phyloP scores from a whole-genome alignment of 1,140 invertebrate species.

The Tetragonula clypearis region DNA sequence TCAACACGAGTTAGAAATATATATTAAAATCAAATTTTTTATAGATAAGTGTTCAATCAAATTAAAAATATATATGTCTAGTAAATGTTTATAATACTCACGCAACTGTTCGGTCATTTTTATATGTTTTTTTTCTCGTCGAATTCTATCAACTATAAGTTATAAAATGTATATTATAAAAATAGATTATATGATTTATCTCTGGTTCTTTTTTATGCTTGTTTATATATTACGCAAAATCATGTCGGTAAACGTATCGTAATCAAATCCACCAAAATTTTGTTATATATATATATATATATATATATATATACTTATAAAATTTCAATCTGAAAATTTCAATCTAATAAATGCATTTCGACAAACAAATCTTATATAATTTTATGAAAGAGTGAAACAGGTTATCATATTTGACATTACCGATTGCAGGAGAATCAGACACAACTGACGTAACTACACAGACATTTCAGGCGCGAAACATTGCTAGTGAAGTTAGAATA shows the following conservation, averaged over 20 bases:
- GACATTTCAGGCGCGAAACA: neutral
- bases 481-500: neutral
- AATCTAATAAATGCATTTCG: neutral
- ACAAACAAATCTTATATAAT: neutral
- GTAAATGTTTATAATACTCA: constrained; percentile 41
- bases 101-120: constrained; percentile 58
- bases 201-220: constrained; percentile 18
- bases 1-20: neutral
- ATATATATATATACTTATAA: neutral
- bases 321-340: neutral
- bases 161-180: constrained; percentile 42
- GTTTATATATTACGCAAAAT: constrained; percentile 42
- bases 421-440: neutral
- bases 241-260: constrained; percentile 43
- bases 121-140: neutral
- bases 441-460: neutral
- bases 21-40: neutral
- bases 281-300: neutral
- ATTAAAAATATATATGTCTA: neutral
- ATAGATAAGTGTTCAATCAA: neutral
- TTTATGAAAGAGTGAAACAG: neutral
- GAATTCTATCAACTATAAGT: neutral
- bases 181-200: constrained; percentile 57
- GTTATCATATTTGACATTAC: constrained; percentile 5
- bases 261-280: constrained; percentile 44